A percentile compares a stretch with the other conserved stretches of the same genome.
phyloP scores from a whole-genome alignment of 1,140 invertebrate species.

The Lycorma delicatula region DNA sequence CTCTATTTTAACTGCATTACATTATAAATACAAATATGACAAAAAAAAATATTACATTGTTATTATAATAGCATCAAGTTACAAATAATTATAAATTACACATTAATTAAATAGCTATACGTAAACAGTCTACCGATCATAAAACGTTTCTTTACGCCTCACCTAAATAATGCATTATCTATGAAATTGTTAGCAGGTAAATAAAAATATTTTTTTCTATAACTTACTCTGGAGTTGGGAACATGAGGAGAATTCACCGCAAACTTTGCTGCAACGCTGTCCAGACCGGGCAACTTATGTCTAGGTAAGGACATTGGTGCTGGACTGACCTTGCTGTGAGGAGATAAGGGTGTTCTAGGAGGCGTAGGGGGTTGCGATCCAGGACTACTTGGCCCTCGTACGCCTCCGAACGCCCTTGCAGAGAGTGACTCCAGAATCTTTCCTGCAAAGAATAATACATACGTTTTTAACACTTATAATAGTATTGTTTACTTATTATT shows the following conservation, averaged over 20 bases:
- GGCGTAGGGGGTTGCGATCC: constrained; percentile 26
- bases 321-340: constrained; percentile 13
- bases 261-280: constrained; percentile 19
- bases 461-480: no score
- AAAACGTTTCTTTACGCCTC: not conserved
- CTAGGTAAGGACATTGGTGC: not conserved
- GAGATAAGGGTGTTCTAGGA: constrained; percentile 21
- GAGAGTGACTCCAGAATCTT: constrained; percentile 27
- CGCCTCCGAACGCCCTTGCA: constrained; percentile 9
- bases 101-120: no score
- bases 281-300: constrained; percentile 3
- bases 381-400: constrained; percentile 10
- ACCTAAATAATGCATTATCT: not conserved
- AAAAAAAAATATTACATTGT: no score
- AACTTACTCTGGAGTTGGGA: constrained; percentile 15
- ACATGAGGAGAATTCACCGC: constrained; percentile 11
- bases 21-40: no score
- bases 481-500: no score
- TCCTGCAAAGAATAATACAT: constrained; percentile 26
- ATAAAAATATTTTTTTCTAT: not conserved
- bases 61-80: no score
- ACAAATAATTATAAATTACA: no score
- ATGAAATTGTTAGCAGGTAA: no score
- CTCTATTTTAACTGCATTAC: no score
- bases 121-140: no score